Percentiles rank a stretch among this genome's conserved stretches.
Evolutionary conservation across 1,140 invertebrate genomes (phyloP).

Genomic region (Aphidius ervi): DNA sequence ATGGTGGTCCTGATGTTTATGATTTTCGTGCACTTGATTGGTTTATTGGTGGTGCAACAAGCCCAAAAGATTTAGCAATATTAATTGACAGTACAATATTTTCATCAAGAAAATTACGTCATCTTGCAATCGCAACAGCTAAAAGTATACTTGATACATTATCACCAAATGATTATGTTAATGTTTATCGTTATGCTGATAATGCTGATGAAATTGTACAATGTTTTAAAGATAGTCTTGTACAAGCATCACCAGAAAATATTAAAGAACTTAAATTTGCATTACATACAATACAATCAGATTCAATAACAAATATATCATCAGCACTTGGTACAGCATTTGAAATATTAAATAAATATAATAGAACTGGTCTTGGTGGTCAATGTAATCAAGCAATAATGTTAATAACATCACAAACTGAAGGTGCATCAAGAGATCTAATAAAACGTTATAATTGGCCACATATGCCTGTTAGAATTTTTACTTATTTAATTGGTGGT

Average conservation of each 20-base stretch:
- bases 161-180: constrained; percentile 94
- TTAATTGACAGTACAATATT: constrained; percentile 86
- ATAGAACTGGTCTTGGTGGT: constrained; percentile 73
- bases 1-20: constrained; percentile 69
- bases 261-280: constrained; percentile 76
- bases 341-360: constrained; percentile 85
- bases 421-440: constrained; percentile 80
- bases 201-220: constrained; percentile 70
- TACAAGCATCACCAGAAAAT: constrained; percentile 85
- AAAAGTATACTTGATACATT: constrained; percentile 89
- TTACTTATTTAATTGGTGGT: constrained; percentile 92
- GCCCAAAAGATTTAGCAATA: constrained; percentile 92
- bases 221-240: constrained; percentile 84
- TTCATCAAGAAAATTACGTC: constrained; percentile 78
- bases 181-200: constrained; percentile 82
- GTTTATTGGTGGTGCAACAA: constrained; percentile 95
- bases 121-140: constrained; percentile 81
- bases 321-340: constrained; percentile 87
- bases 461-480: constrained; percentile 87
- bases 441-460: constrained; percentile 88
- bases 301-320: constrained; percentile 88
- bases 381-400: constrained; percentile 98
- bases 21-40: constrained; percentile 84
- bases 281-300: constrained; percentile 62
- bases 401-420: constrained; percentile 71